Conservation (phyloP, 2,113 vertebrate species). For the Phalacrocorax carbo region DNA sequence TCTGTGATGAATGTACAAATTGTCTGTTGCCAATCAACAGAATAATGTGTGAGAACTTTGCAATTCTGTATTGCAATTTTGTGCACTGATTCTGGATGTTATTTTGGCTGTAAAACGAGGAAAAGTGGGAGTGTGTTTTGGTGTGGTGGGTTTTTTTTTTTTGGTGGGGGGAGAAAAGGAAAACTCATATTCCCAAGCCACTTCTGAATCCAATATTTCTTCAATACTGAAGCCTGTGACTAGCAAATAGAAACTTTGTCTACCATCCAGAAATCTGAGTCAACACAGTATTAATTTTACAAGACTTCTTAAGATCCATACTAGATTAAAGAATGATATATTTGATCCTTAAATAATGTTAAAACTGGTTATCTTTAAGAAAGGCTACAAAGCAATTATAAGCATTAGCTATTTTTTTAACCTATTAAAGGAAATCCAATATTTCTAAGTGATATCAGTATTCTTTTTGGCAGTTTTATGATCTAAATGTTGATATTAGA, state of each 20-base stretch:
- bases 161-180: background rate
- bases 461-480: background rate
- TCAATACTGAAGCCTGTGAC: background rate
- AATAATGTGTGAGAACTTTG: background rate
- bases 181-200: fast-evolving
- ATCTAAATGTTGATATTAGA: background rate
- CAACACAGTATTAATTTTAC: background rate
- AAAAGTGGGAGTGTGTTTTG: background rate
- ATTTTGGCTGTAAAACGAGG: background rate
- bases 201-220: background rate
- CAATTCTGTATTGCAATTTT: background rate
- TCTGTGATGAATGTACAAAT: background rate
- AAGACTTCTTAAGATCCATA: background rate
- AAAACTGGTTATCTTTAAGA: background rate
- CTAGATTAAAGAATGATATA: background rate
- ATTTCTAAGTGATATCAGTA: background rate
- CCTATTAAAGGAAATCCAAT: background rate
- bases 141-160: too few species aligned
- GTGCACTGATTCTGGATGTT: background rate
- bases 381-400: background rate
- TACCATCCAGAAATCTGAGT: background rate
- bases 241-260: background rate
- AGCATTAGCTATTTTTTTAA: background rate
- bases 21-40: background rate
- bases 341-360: background rate